These are phyloP conservation scores for Cryptocephalus primarius DNA, from an alignment of 2,888 invertebrate genomes.

Conservation along the genomic window DNA sequence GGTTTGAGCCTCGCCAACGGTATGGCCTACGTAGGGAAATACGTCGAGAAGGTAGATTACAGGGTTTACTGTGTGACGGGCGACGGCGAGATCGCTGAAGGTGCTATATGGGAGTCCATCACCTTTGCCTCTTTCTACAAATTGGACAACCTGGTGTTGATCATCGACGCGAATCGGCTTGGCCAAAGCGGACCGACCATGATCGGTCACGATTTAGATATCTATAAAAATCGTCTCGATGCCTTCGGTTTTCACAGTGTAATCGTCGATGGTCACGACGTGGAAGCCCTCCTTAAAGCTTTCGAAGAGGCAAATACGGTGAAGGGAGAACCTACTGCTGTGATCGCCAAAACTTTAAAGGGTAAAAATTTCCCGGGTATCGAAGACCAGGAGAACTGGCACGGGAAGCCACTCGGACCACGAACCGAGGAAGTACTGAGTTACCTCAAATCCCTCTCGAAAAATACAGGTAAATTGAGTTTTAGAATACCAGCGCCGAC, in stretches of 20 bases:
- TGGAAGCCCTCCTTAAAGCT: constrained; percentile 79
- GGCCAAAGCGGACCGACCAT: constrained; percentile 95
- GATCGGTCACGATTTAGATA: constrained; percentile 78
- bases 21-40: constrained; percentile 93
- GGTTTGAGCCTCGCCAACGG: constrained; percentile 92
- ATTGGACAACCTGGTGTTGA: constrained; percentile 90
- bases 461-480: constrained; percentile 54
- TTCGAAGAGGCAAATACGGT: constrained; percentile 67
- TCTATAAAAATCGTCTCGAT: constrained; percentile 71
- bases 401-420: constrained; percentile 88
- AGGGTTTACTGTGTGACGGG: constrained; percentile 93
- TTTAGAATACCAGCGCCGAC: constrained; percentile 46
- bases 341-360: constrained; percentile 95
- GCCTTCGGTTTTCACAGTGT: constrained; percentile 84
- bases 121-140: constrained; percentile 91
- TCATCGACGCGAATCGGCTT: constrained; percentile 92
- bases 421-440: constrained; percentile 60
- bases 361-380: constrained; percentile 81
- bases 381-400: constrained; percentile 92
- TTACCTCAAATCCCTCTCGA: constrained; percentile 53
- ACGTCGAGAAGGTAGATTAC: constrained; percentile 70
- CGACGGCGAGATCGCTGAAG: constrained; percentile 97
- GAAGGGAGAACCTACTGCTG: constrained; percentile 76
- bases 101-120: constrained; percentile 94
- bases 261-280: constrained; percentile 93